These are phyloP conservation scores for Eunapius fragilis DNA, from an alignment of 37 sponge, comb jelly and placozoan genomes.

Conservation along the genomic window DNA sequence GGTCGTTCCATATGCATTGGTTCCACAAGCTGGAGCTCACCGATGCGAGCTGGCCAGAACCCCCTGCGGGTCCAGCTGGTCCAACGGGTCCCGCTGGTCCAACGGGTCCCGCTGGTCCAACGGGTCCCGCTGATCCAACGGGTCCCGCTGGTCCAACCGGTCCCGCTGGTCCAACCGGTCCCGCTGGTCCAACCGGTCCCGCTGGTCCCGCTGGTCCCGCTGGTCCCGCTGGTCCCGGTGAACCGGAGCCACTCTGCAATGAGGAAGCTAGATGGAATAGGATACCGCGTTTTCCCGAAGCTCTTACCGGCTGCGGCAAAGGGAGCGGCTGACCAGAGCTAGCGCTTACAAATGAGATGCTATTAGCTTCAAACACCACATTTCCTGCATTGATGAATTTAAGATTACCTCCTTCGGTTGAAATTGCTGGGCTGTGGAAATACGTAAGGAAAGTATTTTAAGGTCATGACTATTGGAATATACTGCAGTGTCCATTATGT, in stretches of 20 bases:
- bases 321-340: not conserved
- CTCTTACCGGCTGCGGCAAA: not conserved
- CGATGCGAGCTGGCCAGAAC: not conserved
- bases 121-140: no score
- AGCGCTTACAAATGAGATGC: not conserved
- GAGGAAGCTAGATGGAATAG: not conserved
- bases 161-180: no score
- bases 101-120: no score
- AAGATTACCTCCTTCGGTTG: slow-evolving; percentile 43
- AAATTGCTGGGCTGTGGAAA: slow-evolving; percentile 46
- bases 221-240: slow-evolving; percentile 7
- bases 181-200: no score
- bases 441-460: no score
- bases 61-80: not conserved
- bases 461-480: no score
- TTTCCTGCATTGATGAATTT: slow-evolving; percentile 29
- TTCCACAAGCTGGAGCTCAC: slow-evolving; percentile 34
- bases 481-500: no score
- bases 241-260: not conserved
- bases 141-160: no score
- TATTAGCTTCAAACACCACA: slow-evolving; percentile 46
- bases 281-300: slow-evolving; percentile 21
- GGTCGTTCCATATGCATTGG: slow-evolving; percentile 52
- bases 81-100: slow-evolving; percentile 12
- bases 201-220: no score